Evolutionary conservation across 2,797 vertebrate genomes (phyloP).

Genomic region (Dendrocincla fuliginosa): DNA sequence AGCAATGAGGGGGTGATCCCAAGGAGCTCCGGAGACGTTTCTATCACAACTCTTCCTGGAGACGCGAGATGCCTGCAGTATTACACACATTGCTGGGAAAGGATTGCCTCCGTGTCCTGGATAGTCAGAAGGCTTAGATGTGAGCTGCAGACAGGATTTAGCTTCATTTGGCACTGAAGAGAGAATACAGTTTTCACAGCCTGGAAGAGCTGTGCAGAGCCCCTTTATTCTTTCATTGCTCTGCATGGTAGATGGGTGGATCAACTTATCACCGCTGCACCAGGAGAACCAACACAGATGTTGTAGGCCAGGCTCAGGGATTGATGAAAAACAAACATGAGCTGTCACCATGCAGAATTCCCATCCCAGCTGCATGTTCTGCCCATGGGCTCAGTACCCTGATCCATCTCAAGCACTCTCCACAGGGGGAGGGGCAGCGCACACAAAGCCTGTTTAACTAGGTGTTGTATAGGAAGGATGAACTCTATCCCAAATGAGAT

Average conservation of each 20-base stretch:
- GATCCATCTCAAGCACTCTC: not conserved
- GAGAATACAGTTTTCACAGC: not conserved
- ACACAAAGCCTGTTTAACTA: slow-evolving; percentile 6
- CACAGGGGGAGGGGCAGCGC: not conserved
- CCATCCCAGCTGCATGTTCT: not conserved
- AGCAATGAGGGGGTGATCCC: not conserved
- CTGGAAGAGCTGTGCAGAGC: not conserved
- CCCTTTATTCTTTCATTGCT: not conserved
- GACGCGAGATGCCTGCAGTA: not conserved
- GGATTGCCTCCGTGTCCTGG: not conserved
- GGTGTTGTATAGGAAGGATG: not conserved
- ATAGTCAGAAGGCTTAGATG: not conserved
- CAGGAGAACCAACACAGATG: fast-evolving
- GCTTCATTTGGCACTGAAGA: not conserved
- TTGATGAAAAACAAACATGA: not conserved
- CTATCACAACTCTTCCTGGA: not conserved
- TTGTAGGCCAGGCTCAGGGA: not conserved
- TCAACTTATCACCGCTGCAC: fast-evolving
- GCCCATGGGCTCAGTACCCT: not conserved
- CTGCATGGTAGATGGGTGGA: not conserved
- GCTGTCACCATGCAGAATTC: not conserved
- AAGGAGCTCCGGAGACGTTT: not conserved
- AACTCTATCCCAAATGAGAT: slow-evolving; percentile 21
- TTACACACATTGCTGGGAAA: not conserved
- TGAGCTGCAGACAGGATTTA: not conserved